These are phyloP conservation scores for Apostichopus parvimensis DNA, from an alignment of 35 echinoderm and acorn worm genomes.

Conservation along the genomic window DNA sequence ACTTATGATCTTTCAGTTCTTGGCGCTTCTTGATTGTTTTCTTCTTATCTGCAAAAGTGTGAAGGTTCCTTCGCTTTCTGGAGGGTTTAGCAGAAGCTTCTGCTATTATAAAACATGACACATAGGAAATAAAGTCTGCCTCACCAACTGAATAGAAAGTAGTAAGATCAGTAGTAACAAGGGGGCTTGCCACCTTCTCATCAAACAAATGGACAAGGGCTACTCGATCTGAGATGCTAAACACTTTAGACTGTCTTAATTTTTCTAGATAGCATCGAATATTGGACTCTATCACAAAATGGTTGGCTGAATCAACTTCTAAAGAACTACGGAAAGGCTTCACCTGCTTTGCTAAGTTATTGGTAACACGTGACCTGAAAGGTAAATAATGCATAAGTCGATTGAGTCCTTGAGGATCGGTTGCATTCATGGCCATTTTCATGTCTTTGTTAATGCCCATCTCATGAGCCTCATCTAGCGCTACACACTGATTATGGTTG, in stretches of 20 bases:
- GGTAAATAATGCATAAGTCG: constrained; percentile 27
- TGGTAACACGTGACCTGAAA: constrained; percentile 22
- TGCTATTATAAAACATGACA: constrained; percentile 30
- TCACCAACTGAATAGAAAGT: constrained; percentile 27
- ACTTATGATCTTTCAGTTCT: constrained; percentile 31
- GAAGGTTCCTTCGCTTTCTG: constrained; percentile 6
- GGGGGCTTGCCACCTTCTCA: neutral
- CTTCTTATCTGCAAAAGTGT: constrained; percentile 20
- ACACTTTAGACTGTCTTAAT: neutral
- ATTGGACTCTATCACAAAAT: neutral
- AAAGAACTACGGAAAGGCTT: neutral
- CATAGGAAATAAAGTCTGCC: neutral
- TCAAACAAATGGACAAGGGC: constrained; percentile 6
- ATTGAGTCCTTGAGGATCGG: constrained; percentile 14
- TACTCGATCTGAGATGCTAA: neutral
- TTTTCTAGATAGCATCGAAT: neutral
- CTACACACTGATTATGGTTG: constrained; percentile 52
- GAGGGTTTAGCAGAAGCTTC: neutral
- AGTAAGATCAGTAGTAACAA: constrained; percentile 15
- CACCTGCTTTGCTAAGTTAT: neutral
- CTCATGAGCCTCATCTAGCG: constrained; percentile 76
- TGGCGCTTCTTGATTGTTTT: constrained; percentile 10
- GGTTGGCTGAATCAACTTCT: neutral
- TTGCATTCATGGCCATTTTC: constrained; percentile 54
- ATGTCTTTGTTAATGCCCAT: constrained; percentile 75